These are phyloP conservation scores for Thomomys bottae DNA, from an alignment of 2,113 vertebrate species.

Conservation along the genomic window DNA sequence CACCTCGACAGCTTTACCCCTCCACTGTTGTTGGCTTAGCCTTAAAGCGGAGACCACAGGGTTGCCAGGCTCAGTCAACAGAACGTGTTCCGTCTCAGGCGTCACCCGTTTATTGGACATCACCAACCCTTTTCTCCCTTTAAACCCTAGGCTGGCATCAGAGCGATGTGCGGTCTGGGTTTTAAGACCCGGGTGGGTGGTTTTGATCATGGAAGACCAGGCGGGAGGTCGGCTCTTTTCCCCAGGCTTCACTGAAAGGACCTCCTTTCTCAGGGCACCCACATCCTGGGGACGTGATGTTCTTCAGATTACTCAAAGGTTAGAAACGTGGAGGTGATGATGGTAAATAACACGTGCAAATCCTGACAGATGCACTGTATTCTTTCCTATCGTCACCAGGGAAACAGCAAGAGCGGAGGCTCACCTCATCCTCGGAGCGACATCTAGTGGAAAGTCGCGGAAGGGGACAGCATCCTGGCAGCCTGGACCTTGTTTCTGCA, in stretches of 20 bases:
- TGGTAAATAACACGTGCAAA: constrained; percentile 62
- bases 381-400: constrained; percentile 34
- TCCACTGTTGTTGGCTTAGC: neutral
- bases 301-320: constrained; percentile 40
- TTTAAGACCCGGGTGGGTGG: constrained; percentile 34
- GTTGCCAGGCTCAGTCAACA: neutral
- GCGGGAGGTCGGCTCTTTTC: neutral
- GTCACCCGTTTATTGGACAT: neutral
- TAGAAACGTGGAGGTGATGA: constrained; percentile 65
- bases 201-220: constrained; percentile 25
- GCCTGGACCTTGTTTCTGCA: neutral
- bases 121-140: neutral
- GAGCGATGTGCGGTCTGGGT: constrained; percentile 26
- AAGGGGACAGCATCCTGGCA: neutral
- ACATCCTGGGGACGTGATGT: neutral
- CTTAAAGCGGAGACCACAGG: neutral
- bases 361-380: constrained; percentile 45
- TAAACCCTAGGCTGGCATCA: constrained; percentile 48
- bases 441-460: constrained; percentile 80
- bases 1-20: neutral
- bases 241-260: neutral
- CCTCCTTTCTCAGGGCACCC: neutral
- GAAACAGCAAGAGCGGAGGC: neutral
- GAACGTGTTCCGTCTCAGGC: neutral
- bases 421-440: constrained; percentile 77